Evolutionary conservation across 2,888 invertebrate species (phyloP).

Genomic region (Drosophila heteroneura): DNA sequence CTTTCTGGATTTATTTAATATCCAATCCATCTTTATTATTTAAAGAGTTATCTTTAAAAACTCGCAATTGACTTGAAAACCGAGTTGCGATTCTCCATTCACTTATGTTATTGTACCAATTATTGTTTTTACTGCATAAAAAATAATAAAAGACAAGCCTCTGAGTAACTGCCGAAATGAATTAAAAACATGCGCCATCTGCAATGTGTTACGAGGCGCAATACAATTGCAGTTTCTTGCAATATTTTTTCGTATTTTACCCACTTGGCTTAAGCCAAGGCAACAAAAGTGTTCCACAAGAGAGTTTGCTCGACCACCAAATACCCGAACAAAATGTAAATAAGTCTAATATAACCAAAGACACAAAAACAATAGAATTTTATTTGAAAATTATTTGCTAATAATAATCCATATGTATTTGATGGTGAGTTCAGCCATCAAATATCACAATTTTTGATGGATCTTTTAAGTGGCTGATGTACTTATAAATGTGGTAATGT

Average conservation of each 20-base stretch:
- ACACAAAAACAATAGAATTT: neutral
- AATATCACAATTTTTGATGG: neutral
- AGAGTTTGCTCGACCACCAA: neutral
- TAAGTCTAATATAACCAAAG: neutral
- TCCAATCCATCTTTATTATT: neutral
- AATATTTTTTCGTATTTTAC: slow-evolving; percentile 33
- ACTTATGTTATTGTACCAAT: slow-evolving; percentile 37
- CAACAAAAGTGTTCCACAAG: slow-evolving; percentile 1
- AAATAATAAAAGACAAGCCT: slow-evolving; percentile 32
- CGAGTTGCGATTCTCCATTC: slow-evolving; percentile 14
- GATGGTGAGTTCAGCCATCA: neutral
- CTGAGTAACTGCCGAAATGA: slow-evolving; percentile 63
- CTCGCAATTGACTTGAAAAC: slow-evolving; percentile 47
- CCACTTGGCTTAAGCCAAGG: slow-evolving; percentile 54
- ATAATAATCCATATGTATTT: neutral
- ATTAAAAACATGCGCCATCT: slow-evolving; percentile 77
- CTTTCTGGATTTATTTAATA: neutral
- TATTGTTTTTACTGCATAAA: slow-evolving; percentile 59
- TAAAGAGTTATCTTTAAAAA: slow-evolving; percentile 1
- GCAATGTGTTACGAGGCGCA: slow-evolving; percentile 67
- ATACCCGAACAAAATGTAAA: neutral
- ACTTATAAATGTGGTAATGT: neutral
- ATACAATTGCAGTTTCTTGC: slow-evolving; percentile 38
- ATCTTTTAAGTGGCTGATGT: neutral
- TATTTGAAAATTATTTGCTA: neutral